These are phyloP conservation scores for Caenorhabditis uteleia DNA, from an alignment of 2,888 invertebrate genomes.

Conservation along the genomic window DNA sequence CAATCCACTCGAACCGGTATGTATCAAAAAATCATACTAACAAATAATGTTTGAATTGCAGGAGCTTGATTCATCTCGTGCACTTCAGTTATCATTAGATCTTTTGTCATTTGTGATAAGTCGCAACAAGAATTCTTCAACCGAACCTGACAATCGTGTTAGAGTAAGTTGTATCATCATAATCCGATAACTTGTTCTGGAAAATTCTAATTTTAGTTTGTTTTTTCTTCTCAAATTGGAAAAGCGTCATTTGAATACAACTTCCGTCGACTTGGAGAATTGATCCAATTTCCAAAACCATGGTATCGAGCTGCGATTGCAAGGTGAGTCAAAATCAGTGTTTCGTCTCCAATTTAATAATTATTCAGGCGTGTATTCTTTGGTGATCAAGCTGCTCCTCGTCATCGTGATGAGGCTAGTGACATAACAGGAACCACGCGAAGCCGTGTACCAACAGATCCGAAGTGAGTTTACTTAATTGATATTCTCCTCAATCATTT, in stretches of 20 bases:
- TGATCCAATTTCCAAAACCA: constrained; percentile 95
- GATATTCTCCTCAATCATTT: not conserved
- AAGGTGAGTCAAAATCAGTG: constrained; percentile 71
- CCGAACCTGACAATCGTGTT: constrained; percentile 57
- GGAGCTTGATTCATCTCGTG: constrained; percentile 37
- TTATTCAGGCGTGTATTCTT: constrained; percentile 83
- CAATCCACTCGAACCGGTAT: constrained; percentile 77
- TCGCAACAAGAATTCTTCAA: constrained; percentile 58
- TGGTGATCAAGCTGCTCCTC: constrained; percentile 76
- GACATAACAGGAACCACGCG: constrained; percentile 26
- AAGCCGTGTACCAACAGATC: constrained; percentile 73
- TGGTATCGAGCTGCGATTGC: constrained; percentile 83
- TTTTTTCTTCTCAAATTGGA: constrained; percentile 54
- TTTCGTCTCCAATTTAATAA: not conserved
- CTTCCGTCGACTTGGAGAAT: constrained; percentile 94
- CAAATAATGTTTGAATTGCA: not conserved
- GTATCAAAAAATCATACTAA: constrained; percentile 20
- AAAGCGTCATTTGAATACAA: constrained; percentile 88
- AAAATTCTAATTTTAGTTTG: constrained; percentile 20
- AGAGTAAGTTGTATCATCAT: constrained; percentile 47
- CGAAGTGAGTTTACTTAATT: not conserved
- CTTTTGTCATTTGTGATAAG: constrained; percentile 59
- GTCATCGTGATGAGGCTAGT: constrained; percentile 19
- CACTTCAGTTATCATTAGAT: constrained; percentile 61
- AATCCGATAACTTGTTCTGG: not conserved